A percentile compares a stretch with the other conserved stretches of the same genome.
phyloP scores from a whole-genome alignment of 2,113 vertebrate species.

The Ophiodon elongatus region DNA sequence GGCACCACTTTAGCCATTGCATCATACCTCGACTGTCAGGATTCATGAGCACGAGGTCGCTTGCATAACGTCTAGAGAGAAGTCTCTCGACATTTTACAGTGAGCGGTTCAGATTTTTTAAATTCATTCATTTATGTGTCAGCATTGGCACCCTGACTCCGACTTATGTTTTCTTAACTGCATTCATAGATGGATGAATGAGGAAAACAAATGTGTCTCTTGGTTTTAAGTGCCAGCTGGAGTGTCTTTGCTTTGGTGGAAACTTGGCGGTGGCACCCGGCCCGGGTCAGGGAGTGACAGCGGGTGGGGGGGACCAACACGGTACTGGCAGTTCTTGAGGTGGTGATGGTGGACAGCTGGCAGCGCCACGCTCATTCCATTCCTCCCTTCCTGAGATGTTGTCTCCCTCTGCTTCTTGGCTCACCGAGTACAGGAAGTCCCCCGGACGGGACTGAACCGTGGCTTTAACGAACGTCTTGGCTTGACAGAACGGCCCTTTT shows the following conservation, averaged over 20 bases:
- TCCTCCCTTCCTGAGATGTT: conserved; percentile 36
- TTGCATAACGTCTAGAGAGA: conserved; percentile 51
- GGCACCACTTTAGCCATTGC: conserved; percentile 50
- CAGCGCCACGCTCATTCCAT: conserved; percentile 37
- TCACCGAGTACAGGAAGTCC: conserved; percentile 64
- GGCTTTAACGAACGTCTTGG: conserved; percentile 55
- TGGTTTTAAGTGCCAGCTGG: conserved; percentile 30
- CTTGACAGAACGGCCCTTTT: conserved; percentile 62
- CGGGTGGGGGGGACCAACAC: conserved; percentile 34
- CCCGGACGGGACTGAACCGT: conserved; percentile 51
- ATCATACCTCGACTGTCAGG: conserved; percentile 51
- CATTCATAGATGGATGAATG: conserved; percentile 26
- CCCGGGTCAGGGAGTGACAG: conserved; percentile 43
- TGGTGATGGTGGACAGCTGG: conserved; percentile 47
- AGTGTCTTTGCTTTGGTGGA: conserved; percentile 33
- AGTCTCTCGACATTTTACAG: conserved; percentile 31
- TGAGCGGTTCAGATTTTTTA: conserved; percentile 43
- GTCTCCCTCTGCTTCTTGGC: conserved; percentile 50
- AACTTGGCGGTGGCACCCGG: conserved; percentile 56
- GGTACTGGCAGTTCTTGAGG: conserved; percentile 42
- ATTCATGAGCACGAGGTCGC: conserved; percentile 46
- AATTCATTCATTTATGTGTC: conserved; percentile 60
- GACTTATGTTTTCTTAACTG: conserved; percentile 33
- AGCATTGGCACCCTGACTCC: conserved; percentile 27
- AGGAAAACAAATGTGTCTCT: conserved; percentile 47